Evolutionary conservation across 1,140 invertebrate genomes (phyloP), one percentile per base, ranked within the genome.

Genomic region (Idris sp.): DNA sequence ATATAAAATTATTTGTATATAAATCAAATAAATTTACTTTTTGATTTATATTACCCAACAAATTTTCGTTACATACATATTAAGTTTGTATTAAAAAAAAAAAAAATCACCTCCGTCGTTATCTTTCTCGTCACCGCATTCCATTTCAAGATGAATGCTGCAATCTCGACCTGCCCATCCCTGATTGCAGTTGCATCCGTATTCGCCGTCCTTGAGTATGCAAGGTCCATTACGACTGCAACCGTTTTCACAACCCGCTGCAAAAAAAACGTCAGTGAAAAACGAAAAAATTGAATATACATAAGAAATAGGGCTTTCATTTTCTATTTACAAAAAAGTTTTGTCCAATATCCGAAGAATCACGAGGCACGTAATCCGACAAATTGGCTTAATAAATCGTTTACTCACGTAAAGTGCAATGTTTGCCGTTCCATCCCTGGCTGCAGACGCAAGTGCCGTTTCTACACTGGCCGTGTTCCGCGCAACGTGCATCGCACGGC

Each of bases 371-470:
- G 35, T 49, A 56, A 56, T 49, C 19, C 33, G 13, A 49, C 51
- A 41, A 58, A 68, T 59, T 68, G 38, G 31, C 46, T 69, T 59
- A 56, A 69, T 53, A 69, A 59, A 69, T 71, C 61, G 51, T 56
- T 58, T 79, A 92, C 94, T 94, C 91, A 98, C 97, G 94, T 78
- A 98, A 86, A 22, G 96, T 97, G 87, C 97, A 99, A 82, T 98
- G 96, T 79, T 93, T 91, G 67, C 97, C 97, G 88, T 98, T 99
- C 97, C 97, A 99, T 51, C 98, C 98, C 85, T 96, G 94, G 11
- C 94, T 93, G 86, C 98, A 99, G 33, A 97, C 93, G 85, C 98
- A 99, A 15, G 96, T 98, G 22, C 98, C 98, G 85, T 99, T 98
- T 82, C 95, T 93, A 87, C 98, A 99, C 84, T 97, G 95, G 0